Percentiles rank a stretch among this genome's conserved stretches.
These are phyloP conservation scores for Lamellibrachia columna DNA, from an alignment of 2,888 invertebrate species.

Conservation along the genomic window DNA sequence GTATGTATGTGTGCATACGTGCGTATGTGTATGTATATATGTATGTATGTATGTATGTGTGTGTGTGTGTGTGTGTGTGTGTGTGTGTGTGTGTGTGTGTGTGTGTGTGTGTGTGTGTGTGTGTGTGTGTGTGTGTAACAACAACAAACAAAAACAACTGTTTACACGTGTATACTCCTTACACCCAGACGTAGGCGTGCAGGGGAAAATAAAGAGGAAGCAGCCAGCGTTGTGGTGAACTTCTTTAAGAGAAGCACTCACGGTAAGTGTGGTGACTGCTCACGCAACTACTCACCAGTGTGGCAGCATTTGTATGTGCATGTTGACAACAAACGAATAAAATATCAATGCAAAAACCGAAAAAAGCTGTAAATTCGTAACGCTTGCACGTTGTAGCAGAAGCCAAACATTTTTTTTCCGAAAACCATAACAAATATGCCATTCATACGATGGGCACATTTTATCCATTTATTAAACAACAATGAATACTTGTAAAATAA, in stretches of 20 bases:
- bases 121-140: background rate
- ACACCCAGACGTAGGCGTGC: background rate
- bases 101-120: background rate
- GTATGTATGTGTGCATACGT: background rate
- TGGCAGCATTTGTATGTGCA: background rate
- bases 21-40: background rate
- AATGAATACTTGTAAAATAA: no score
- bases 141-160: background rate
- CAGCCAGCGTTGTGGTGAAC: background rate
- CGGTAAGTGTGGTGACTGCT: background rate
- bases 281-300: background rate
- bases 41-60: background rate
- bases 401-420: no score
- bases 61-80: background rate
- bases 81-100: background rate
- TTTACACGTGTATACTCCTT: background rate
- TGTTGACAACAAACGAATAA: no score
- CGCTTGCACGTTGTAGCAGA: no score
- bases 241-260: background rate
- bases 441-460: no score
- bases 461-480: no score
- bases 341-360: no score
- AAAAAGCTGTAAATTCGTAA: no score
- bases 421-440: no score
- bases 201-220: background rate